These are phyloP conservation scores for human (Homo sapiens) DNA, from an alignment of 2,113 vertebrate species.

Conservation along the genomic window DNA sequence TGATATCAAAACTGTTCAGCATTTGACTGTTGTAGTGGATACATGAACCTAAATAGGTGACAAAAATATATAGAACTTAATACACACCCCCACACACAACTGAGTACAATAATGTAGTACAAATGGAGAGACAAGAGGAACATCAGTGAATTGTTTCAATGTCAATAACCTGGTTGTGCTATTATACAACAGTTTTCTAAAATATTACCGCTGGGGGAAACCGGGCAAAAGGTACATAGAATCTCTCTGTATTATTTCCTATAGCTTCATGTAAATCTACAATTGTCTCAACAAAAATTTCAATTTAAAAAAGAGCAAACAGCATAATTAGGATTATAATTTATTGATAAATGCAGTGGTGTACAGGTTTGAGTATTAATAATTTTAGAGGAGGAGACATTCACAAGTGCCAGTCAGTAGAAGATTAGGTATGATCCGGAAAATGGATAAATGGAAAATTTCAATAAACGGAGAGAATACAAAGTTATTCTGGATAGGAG, in stretches of 20 bases:
- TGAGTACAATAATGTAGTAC: neutral
- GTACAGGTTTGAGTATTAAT: neutral
- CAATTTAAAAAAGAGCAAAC: neutral
- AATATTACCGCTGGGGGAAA: neutral
- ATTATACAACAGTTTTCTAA: neutral
- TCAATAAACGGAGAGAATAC: neutral
- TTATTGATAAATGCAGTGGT: neutral
- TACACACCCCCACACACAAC: neutral
- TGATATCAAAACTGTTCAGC: neutral
- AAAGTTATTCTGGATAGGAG: neutral
- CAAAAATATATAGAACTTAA: neutral
- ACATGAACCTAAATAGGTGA: neutral
- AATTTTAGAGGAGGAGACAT: neutral
- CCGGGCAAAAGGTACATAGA: neutral
- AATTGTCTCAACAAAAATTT: slow-evolving; percentile 1
- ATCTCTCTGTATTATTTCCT: slow-evolving; percentile 12
- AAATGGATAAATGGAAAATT: neutral
- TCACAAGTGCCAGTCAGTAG: neutral
- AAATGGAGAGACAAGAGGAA: neutral
- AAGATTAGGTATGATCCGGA: neutral
- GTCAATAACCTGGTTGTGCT: neutral
- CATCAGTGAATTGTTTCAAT: neutral
- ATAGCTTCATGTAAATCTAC: neutral
- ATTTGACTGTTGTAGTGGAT: neutral
- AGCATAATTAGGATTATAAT: neutral